These are phyloP conservation scores for Ammodytes dubius DNA, from an alignment of 2,113 vertebrate species.

Conservation along the genomic window DNA sequence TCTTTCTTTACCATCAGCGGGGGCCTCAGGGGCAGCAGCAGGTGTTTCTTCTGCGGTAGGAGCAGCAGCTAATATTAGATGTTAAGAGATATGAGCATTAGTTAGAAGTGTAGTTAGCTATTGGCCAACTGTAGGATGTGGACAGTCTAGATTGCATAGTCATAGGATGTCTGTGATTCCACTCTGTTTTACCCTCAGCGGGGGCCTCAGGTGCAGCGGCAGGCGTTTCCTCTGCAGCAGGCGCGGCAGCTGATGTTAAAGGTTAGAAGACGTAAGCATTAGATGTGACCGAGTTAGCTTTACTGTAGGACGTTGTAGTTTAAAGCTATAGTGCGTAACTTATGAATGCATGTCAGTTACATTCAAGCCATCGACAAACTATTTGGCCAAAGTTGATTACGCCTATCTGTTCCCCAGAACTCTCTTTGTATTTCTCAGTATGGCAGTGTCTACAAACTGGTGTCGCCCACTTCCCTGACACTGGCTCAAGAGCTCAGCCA, in stretches of 20 bases:
- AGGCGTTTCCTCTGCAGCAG: conserved; percentile 26
- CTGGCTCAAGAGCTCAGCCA: too few species aligned
- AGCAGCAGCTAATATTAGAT: conserved; percentile 21
- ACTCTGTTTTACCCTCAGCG: conserved; percentile 34
- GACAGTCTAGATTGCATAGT: not conserved
- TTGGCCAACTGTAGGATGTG: not conserved
- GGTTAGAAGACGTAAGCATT: conserved; percentile 26
- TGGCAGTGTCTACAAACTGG: too few species aligned
- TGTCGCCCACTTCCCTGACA: too few species aligned
- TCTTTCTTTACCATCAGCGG: conserved; percentile 42
- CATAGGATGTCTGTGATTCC: not conserved
- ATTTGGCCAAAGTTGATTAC: too few species aligned
- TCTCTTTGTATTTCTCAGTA: too few species aligned
- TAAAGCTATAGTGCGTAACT: not conserved
- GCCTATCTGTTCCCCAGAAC: too few species aligned
- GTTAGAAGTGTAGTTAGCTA: not conserved
- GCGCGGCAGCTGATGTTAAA: conserved; percentile 42
- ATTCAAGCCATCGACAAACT: too few species aligned
- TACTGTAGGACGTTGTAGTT: not conserved
- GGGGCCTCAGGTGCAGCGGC: conserved; percentile 30
- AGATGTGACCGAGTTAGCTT: not conserved
- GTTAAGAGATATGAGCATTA: conserved; percentile 20
- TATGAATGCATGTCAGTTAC: too few species aligned
- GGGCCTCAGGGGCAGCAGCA: conserved; percentile 22
- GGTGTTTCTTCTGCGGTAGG: conserved; percentile 31